Conservation (phyloP, 2,797 vertebrate species). For the Gadopsis marmoratus region DNA sequence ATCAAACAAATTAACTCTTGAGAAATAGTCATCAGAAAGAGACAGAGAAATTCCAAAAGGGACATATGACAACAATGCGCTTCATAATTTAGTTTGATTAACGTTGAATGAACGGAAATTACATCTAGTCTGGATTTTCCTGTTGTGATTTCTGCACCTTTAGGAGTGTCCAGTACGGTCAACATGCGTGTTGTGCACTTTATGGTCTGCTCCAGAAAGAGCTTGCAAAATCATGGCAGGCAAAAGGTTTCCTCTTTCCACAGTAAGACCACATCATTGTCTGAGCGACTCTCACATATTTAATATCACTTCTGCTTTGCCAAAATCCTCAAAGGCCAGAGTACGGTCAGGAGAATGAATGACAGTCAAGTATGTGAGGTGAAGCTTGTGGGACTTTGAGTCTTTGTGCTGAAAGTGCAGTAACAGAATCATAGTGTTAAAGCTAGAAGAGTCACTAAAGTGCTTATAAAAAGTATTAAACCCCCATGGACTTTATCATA, state of each 20-base stretch:
- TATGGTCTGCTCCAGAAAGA: background rate
- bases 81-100: background rate
- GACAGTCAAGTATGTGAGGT: slow-evolving; percentile 18
- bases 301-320: slow-evolving; percentile 68
- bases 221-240: background rate
- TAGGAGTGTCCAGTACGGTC: slow-evolving; percentile 60
- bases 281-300: slow-evolving; percentile 49
- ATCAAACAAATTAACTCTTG: background rate
- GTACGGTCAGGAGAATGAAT: slow-evolving; percentile 21
- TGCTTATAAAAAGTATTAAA: background rate
- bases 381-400: background rate
- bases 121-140: slow-evolving; percentile 47
- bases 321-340: slow-evolving; percentile 35
- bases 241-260: slow-evolving; percentile 74
- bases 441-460: background rate
- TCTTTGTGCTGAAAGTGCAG: slow-evolving; percentile 37
- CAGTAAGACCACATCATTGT: slow-evolving; percentile 40
- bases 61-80: slow-evolving; percentile 11
- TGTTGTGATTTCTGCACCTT: slow-evolving; percentile 69
- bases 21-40: background rate
- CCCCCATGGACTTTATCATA: background rate
- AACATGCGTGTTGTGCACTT: slow-evolving; percentile 13
- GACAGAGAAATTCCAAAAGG: slow-evolving; percentile 39
- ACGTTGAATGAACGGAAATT: slow-evolving; percentile 43
- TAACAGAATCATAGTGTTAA: background rate